Conservation (phyloP, 2,113 vertebrate species). For the Dryoscopus gambensis region DNA sequence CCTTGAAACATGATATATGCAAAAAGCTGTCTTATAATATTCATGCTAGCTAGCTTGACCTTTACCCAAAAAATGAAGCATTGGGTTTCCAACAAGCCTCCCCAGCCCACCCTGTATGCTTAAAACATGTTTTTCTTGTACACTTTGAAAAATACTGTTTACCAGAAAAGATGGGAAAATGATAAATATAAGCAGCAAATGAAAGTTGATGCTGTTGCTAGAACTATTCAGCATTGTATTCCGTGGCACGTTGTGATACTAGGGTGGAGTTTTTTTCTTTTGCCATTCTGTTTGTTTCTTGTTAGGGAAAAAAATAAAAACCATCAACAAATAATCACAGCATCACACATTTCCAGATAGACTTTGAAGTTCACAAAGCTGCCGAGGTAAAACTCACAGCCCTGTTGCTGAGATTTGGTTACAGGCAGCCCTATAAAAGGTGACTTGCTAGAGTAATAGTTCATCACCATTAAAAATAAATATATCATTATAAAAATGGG, state of each 20-base stretch:
- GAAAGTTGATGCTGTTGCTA: not conserved
- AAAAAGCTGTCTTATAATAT: not conserved
- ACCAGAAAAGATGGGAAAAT: not conserved
- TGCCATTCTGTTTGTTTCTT: not conserved
- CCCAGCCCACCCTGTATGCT: not conserved
- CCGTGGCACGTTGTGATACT: not conserved
- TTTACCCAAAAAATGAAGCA: not conserved
- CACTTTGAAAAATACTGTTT: not conserved
- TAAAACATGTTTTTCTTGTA: not conserved
- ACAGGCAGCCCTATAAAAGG: not conserved
- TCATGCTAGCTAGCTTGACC: not conserved
- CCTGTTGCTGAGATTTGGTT: not conserved
- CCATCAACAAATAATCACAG: not conserved
- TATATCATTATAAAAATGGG: not conserved
- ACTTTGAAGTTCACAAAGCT: slow-evolving; percentile 1
- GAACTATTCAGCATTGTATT: not conserved
- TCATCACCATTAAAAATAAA: not conserved
- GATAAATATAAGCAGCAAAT: not conserved
- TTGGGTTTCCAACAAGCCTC: not conserved
- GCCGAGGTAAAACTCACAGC: slow-evolving; percentile 14
- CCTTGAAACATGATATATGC: not conserved
- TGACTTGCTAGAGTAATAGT: not conserved
- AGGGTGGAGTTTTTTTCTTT: not conserved
- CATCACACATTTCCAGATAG: not conserved
- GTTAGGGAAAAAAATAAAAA: not conserved